phyloP scores from a whole-genome alignment of 2,888 invertebrate species.

The Seira ritae region DNA sequence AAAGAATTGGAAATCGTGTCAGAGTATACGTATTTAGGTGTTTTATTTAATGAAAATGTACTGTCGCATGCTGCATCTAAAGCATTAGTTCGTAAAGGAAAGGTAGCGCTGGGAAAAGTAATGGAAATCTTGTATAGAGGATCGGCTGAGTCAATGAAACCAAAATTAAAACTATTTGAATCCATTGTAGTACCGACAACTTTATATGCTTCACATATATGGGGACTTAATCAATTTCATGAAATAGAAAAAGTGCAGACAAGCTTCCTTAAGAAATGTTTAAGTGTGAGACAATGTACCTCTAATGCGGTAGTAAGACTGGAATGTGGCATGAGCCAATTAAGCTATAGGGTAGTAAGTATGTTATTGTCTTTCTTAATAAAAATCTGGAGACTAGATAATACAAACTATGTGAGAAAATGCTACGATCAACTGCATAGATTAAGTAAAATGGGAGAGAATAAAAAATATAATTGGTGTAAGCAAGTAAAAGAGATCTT shows the following conservation, averaged over 20 bases:
- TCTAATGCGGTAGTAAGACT: slow-evolving; percentile 1
- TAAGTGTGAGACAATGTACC: neutral
- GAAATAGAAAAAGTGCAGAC: slow-evolving; percentile 19
- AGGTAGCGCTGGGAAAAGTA: neutral
- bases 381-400: slow-evolving; percentile 9
- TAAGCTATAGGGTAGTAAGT: neutral
- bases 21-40: neutral
- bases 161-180: slow-evolving; percentile 25
- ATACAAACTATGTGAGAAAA: neutral
- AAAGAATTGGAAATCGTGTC: neutral
- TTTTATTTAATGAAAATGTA: neutral
- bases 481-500: too few relatives aligned
- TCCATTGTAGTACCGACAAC: neutral
- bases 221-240: neutral
- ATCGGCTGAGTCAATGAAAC: neutral
- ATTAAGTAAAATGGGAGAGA: neutral
- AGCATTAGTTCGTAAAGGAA: too few relatives aligned
- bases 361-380: neutral
- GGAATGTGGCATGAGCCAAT: neutral
- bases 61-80: neutral
- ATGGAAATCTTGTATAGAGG: neutral
- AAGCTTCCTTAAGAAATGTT: slow-evolving; percentile 1
- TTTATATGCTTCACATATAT: slow-evolving; percentile 18
- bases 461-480: too few relatives aligned
- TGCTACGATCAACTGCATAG: slow-evolving; percentile 6